Evolutionary conservation across 2,888 invertebrate genomes (phyloP).

Genomic region (Brachypterus glaber): DNA sequence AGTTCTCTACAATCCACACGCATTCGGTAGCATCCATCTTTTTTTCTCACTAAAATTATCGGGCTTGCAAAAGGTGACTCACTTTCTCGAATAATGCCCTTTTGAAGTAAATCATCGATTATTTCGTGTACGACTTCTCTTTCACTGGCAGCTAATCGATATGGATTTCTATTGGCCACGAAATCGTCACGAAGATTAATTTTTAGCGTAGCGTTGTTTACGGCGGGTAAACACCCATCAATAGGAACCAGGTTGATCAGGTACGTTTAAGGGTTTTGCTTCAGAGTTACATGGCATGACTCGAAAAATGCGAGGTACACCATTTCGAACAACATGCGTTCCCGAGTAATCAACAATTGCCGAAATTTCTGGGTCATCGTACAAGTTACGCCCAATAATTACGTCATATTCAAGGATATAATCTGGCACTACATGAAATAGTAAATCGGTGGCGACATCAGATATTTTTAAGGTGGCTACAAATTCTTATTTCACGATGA

Average conservation of each 20-base stretch:
- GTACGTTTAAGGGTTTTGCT: neutral
- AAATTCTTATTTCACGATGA: conserved; percentile 8
- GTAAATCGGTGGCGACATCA: conserved; percentile 9
- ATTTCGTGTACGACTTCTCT: neutral
- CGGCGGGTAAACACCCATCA: conserved; percentile 7
- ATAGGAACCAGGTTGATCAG: no score
- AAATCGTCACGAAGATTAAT: conserved; percentile 13
- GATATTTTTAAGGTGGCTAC: conserved; percentile 12
- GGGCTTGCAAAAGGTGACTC: conserved; percentile 15
- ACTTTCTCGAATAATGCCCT: conserved; percentile 12
- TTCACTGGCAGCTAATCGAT: neutral
- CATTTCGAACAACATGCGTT: conserved; percentile 2
- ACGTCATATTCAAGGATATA: conserved; percentile 12
- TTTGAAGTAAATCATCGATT: neutral
- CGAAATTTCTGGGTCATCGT: conserved; percentile 4
- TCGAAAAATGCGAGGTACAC: conserved; percentile 8
- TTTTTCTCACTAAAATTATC: conserved; percentile 15
- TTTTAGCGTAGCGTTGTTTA: conserved; percentile 12
- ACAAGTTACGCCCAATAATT: conserved; percentile 13
- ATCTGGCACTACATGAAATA: conserved; percentile 10
- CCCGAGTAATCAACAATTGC: neutral
- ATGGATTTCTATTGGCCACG: conserved; percentile 8
- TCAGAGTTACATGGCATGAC: neutral
- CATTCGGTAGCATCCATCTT: conserved; percentile 14
- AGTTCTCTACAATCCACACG: conserved; percentile 19